Evolutionary conservation across 2,113 vertebrate genomes (phyloP), one percentile per base, ranked within the genome.

Genomic region (Hippocampus barbouri): DNA sequence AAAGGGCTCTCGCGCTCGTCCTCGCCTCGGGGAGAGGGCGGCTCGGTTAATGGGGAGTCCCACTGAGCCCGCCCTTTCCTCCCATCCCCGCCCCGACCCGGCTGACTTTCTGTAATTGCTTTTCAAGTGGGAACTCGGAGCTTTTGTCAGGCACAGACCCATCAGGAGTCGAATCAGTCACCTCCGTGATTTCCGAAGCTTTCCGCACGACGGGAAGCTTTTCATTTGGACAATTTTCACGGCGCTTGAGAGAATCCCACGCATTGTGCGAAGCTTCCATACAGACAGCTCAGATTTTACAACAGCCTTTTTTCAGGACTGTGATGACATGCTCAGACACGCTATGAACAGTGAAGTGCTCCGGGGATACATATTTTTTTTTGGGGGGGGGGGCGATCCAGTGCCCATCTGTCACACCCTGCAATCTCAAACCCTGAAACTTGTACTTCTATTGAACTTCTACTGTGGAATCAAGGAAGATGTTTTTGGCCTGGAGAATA

Each of bases 1-100:
- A 91, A 93, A 80, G 95, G 93, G 71, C 88, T 96, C 85, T 98
- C 97, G 83, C 92, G 95, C 85, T 97, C 96, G 8, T 97, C 97
- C 49, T 98, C 97, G 9, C 97, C 97, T 38, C 91, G 95, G 79
- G 96, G 95, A 86, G 96, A 99, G 88, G 94, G 91, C 0, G 94
- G 95, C 25, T 97, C 94, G 2, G 76, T 99, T 90, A 98, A 97
- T 21, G 96, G 96, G 76, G 96, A 98, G 87, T 95, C 95, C 79
- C 97, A 97, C 94, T 99, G 85, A 90, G 79, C 25, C 20, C 0
- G 2, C 71, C 69, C 51, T 7, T 9, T n/a, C 30, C 21, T 43
- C 1, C 41, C 43, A 23, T 16, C 2, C 0, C 9, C 16, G 0
- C n/a, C 25, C 30, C 66, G 30, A 15, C 51, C 20, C 5, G 7